A percentile compares a stretch with the other conserved stretches of the same genome.
Evolutionary conservation across 2,113 vertebrate species (phyloP).

Genomic region (Oreamnos americanus): DNA sequence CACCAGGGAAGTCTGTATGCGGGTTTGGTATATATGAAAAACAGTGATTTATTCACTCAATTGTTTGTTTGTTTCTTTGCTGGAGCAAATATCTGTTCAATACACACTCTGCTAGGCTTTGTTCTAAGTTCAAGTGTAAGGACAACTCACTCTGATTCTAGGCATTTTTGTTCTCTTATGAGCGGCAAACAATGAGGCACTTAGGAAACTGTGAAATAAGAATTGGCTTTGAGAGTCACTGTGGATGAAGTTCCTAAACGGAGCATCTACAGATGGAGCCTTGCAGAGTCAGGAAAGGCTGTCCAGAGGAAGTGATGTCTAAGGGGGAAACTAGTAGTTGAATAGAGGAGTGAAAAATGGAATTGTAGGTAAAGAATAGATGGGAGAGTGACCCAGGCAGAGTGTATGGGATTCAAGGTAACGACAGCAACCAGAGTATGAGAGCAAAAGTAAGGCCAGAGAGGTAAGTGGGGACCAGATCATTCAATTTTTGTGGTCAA

Average conservation of each 20-base stretch:
- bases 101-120: neutral
- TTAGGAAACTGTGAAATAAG: neutral
- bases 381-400: neutral
- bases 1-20: no score
- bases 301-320: neutral
- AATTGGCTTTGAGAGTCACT: neutral
- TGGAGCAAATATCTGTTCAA: neutral
- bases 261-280: neutral
- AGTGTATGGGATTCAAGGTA: neutral
- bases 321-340: no score
- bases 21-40: neutral
- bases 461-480: neutral
- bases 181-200: neutral
- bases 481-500: neutral
- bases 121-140: neutral
- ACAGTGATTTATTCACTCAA: neutral
- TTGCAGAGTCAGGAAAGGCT: neutral
- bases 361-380: neutral
- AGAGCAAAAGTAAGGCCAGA: neutral
- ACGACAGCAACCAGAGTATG: accelerated
- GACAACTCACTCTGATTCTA: neutral
- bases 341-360: neutral
- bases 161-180: neutral
- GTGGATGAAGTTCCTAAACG: neutral
- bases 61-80: neutral